phyloP scores from a whole-genome alignment of 2,888 invertebrate species.

The Deilephila porcellus region DNA sequence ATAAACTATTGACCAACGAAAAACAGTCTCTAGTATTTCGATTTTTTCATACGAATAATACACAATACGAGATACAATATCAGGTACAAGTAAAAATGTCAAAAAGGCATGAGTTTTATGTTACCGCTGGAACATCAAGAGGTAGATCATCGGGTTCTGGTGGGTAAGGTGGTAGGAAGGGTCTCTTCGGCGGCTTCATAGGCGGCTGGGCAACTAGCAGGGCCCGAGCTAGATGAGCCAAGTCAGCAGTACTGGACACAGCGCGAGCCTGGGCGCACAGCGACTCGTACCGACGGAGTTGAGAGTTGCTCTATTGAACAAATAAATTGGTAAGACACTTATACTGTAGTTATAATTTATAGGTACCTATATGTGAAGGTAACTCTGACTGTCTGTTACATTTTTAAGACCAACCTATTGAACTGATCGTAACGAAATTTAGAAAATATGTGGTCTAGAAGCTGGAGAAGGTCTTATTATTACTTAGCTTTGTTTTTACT shows the following conservation, averaged over 20 bases:
- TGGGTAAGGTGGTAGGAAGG: constrained; percentile 83
- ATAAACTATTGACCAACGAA: too few species aligned
- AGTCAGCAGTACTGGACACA: constrained; percentile 89
- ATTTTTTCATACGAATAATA: too few species aligned
- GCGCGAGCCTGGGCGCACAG: constrained; percentile 91
- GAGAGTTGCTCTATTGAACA: constrained; percentile 89
- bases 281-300: constrained; percentile 92
- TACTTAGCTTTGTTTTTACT: too few species aligned
- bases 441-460: too few species aligned
- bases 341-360: too few species aligned
- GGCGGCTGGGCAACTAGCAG: constrained; percentile 89
- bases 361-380: too few species aligned
- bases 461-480: too few species aligned
- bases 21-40: too few species aligned
- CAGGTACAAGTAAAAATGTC: not conserved
- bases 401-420: too few species aligned
- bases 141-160: constrained; percentile 79
- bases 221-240: constrained; percentile 91
- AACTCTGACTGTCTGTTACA: too few species aligned
- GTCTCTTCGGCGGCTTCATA: constrained; percentile 88
- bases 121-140: constrained; percentile 76
- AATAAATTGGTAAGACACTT: not conserved
- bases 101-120: not conserved
- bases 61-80: too few species aligned
- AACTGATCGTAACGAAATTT: too few species aligned